Conservation (phyloP, 2,797 vertebrate species). For the Pseudomugil gertrudae region DNA sequence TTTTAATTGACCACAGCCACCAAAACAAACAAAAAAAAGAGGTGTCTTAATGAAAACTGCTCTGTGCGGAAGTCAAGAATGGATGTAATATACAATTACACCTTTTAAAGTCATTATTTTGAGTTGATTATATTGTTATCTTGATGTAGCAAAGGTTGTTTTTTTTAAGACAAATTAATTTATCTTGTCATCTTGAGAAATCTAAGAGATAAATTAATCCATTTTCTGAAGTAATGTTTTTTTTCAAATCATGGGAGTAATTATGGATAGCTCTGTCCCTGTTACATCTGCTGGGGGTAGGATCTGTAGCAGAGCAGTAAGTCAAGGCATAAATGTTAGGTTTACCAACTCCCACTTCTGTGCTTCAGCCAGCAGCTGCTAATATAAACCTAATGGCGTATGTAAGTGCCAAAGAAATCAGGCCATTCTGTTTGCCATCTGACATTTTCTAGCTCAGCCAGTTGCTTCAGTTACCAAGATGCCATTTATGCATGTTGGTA, state of each 20-base stretch:
- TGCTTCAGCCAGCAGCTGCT: neutral
- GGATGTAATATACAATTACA: neutral
- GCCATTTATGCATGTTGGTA: neutral
- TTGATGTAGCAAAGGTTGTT: neutral
- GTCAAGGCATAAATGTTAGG: neutral
- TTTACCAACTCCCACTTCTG: slow-evolving; percentile 5
- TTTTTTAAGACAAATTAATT: neutral
- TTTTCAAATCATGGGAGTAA: neutral
- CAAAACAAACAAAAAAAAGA: neutral
- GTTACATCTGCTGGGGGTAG: neutral
- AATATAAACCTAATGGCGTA: neutral
- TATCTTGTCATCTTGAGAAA: slow-evolving; percentile 2
- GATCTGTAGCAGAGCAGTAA: neutral
- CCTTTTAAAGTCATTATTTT: neutral
- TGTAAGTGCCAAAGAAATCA: slow-evolving; percentile 11
- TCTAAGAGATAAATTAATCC: slow-evolving; percentile 2
- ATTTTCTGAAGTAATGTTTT: slow-evolving; percentile 1
- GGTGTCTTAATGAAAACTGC: neutral
- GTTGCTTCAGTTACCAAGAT: slow-evolving; percentile 12
- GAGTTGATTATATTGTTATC: neutral
- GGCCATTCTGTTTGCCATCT: slow-evolving; percentile 16
- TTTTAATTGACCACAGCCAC: neutral
- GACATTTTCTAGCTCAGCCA: slow-evolving; percentile 20
- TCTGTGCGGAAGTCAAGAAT: no score
- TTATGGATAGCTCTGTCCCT: neutral